Conservation (phyloP, 2,113 vertebrate genomes). For the Bostrychus sinensis region DNA sequence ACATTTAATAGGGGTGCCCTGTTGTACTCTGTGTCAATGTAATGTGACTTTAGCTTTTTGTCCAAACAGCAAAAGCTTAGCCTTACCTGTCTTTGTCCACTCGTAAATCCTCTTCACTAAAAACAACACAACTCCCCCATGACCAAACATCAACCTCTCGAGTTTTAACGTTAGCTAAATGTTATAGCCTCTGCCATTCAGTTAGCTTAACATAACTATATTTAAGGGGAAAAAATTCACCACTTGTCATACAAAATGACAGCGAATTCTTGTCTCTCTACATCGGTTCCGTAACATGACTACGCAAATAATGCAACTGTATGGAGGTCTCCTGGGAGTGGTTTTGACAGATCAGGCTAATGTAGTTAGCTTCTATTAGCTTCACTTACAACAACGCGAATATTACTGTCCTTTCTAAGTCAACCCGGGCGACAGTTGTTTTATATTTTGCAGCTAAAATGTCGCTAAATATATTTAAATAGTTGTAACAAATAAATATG, state of each 20-base stretch:
- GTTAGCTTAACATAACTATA: not conserved
- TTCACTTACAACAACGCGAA: not conserved
- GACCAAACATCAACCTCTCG: slow-evolving; percentile 50
- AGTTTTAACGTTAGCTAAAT: not conserved
- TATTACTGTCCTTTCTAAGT: not conserved
- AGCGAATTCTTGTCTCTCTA: not conserved
- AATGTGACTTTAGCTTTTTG: not conserved
- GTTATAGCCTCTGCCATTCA: not conserved
- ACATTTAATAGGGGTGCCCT: not conserved
- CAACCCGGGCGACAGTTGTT: not conserved
- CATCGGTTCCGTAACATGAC: slow-evolving; percentile 43
- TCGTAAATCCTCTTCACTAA: slow-evolving; percentile 48
- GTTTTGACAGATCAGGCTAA: not conserved
- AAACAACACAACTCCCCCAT: slow-evolving; percentile 48
- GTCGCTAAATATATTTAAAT: not conserved
- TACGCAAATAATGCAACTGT: not conserved
- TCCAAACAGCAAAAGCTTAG: not conserved
- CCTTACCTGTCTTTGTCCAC: slow-evolving; percentile 62
- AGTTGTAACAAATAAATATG: not conserved
- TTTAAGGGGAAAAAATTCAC: not conserved
- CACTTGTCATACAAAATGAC: slow-evolving; percentile 13
- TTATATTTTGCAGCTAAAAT: not conserved
- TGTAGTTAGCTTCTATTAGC: slow-evolving; percentile 20
- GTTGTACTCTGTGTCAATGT: not conserved
- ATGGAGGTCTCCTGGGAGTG: slow-evolving; percentile 33